Evolutionary conservation across 2,113 vertebrate species (phyloP).

Genomic region (Carlito syrichta): DNA sequence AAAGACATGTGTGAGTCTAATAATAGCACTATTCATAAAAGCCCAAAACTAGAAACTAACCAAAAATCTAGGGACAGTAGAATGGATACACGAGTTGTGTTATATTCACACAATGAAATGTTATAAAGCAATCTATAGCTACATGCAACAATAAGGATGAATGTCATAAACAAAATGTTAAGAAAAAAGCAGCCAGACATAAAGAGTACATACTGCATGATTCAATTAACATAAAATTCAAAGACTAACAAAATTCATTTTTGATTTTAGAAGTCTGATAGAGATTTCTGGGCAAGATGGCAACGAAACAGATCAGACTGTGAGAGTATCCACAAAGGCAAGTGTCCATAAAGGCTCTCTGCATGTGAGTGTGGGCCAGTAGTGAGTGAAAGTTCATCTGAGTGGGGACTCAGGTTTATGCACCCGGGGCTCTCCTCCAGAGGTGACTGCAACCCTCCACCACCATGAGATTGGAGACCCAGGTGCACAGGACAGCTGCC

Average conservation of each 20-base stretch:
- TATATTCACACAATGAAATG: neutral
- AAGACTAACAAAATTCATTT: neutral
- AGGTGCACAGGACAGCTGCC: no score
- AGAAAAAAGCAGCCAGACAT: neutral
- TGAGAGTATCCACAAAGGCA: no score
- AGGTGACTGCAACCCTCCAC: no score
- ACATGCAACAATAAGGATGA: neutral
- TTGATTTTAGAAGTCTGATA: neutral
- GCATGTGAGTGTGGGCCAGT: no score
- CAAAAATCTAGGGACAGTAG: neutral
- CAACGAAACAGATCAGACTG: no score
- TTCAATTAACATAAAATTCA: neutral
- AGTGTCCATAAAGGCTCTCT: no score
- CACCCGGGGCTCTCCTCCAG: no score
- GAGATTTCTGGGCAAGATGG: no score
- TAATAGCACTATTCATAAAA: neutral
- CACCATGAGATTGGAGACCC: no score
- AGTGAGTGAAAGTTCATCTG: no score
- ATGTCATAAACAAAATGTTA: neutral
- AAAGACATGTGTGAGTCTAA: neutral
- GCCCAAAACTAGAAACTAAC: neutral
- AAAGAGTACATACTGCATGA: neutral
- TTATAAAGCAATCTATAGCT: neutral
- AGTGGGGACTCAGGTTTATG: no score
- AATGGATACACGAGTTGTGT: neutral